Base-by-base conservation (phyloP, 2,888 invertebrate species). In the Allacma fusca region DNA sequence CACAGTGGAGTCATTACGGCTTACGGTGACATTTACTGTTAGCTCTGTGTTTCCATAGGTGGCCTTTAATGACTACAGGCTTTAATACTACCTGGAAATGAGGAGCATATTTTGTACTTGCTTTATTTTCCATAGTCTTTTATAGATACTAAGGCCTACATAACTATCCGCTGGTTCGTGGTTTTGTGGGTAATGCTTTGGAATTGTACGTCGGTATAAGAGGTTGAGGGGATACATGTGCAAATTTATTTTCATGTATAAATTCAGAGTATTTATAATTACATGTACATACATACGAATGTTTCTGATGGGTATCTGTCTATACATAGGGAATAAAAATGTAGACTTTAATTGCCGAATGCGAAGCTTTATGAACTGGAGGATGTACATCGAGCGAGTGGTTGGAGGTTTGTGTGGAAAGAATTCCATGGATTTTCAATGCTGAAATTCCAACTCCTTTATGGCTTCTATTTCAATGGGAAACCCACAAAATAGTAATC, bases 341-440 rank as follows among this genome's bases (percentile, higher is more conserved):
- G 50, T 50, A 16, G 50, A 50, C 50, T 50, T 50, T 50, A 50
- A 50, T 50, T 50, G 50, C 50, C n/a, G 50, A 1, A 4, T 16
- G 19, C 16, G 19, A 50, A 50, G 19, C 19, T 50, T 50, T 50
- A 50, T 50, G 50, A 12, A 50, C 2, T 50, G 50, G 5, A 50
- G n/a, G 5, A 50, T 19, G 19, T n/a, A 50, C 16, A 50, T 50
- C 4, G 5, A 50, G 19, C 4, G 50, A 50, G 50, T 50, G n/a
- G 50, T 50, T 50, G 1, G 5, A 50, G 16, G 19, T n/a, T 50
- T 13, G 4, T 12, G 9, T 50, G 50, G 40, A 5, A 50, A 50
- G 50, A 50, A 50, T 50, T 50, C n/a, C 50, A 50, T 50, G 50
- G 50, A 50, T 50, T 50, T 50, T 50, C 50, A 50, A 50, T 50